Conservation (phyloP, 2,113 vertebrate genomes). For the Puma concolor region DNA sequence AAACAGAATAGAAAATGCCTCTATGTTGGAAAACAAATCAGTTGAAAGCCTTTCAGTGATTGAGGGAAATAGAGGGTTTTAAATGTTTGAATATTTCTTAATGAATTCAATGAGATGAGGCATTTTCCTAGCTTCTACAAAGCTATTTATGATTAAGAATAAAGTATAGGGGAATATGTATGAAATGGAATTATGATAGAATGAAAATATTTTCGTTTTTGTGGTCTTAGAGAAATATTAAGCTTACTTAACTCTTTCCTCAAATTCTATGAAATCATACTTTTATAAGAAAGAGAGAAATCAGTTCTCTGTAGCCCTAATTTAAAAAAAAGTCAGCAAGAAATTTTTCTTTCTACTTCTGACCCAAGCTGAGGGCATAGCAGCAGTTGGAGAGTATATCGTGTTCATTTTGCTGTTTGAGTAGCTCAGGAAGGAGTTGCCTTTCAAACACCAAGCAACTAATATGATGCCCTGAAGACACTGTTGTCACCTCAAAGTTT, state of each 20-base stretch:
- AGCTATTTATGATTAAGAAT: conserved; percentile 76
- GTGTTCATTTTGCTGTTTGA: conserved; percentile 86
- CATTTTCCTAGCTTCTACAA: conserved; percentile 81
- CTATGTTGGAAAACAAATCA: conserved; percentile 80
- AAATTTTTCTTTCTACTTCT: conserved; percentile 83
- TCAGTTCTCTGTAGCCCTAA: conserved; percentile 85
- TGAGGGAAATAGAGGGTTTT: conserved; percentile 56
- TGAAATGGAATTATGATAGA: not conserved
- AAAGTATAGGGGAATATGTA: not conserved
- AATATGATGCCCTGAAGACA: conserved; percentile 79
- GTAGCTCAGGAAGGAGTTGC: conserved; percentile 82
- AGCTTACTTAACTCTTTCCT: conserved; percentile 66
- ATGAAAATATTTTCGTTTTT: conserved; percentile 13
- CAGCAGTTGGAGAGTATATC: conserved; percentile 84
- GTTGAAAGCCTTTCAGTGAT: conserved; percentile 75
- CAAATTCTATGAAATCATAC: conserved; percentile 76
- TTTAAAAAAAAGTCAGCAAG: conserved; percentile 82
- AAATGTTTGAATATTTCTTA: conserved; percentile 75
- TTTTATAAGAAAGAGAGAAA: conserved; percentile 61
- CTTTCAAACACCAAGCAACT: conserved; percentile 82
- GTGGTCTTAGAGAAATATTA: not conserved
- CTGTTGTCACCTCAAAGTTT: conserved; percentile 85
- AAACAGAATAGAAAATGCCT: conserved; percentile 72
- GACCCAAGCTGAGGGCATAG: conserved; percentile 83
- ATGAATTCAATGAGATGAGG: conserved; percentile 81